Conservation (phyloP, 2,888 invertebrate species). For the Incurvaria masculella region DNA sequence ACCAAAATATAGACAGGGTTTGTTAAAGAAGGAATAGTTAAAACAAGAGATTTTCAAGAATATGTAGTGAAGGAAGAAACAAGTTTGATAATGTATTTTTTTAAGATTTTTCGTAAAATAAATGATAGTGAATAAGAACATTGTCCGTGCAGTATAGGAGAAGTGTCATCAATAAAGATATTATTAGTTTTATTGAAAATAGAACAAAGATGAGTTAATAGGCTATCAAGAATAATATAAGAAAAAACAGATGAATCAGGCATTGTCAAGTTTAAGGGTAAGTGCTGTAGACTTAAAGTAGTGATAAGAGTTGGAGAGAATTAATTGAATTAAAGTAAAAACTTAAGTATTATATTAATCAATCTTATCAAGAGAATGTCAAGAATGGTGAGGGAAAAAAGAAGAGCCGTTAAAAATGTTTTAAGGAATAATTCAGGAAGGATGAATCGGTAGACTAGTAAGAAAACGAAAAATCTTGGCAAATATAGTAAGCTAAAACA, state of each 20-base stretch:
- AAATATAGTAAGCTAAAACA: slow-evolving; percentile 8
- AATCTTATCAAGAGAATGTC: slow-evolving; percentile 19
- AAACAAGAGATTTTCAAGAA: slow-evolving; percentile 1
- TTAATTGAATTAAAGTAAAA: too few species aligned
- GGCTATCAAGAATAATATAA: too few species aligned
- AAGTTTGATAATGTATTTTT: too few species aligned
- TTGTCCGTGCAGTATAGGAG: too few species aligned
- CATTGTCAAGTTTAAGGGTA: too few species aligned
- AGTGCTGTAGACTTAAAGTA: too few species aligned
- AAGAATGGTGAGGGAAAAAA: slow-evolving; percentile 17
- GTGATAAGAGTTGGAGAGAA: background rate
- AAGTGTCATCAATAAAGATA: too few species aligned
- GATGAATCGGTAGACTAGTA: background rate
- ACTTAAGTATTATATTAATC: slow-evolving; percentile 4
- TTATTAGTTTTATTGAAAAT: slow-evolving; percentile 4
- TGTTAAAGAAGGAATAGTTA: slow-evolving; percentile 7
- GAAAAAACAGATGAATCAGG: too few species aligned
- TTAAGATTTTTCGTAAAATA: too few species aligned
- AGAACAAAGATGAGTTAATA: too few species aligned
- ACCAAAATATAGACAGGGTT: slow-evolving; percentile 18
- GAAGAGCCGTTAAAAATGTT: slow-evolving; percentile 6
- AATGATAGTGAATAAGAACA: too few species aligned
- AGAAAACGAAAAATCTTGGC: slow-evolving; percentile 9
- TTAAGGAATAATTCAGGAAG: background rate
- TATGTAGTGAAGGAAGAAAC: too few species aligned